phyloP scores from a whole-genome alignment of 1,140 invertebrate genomes.

The Euwallacea similis region DNA sequence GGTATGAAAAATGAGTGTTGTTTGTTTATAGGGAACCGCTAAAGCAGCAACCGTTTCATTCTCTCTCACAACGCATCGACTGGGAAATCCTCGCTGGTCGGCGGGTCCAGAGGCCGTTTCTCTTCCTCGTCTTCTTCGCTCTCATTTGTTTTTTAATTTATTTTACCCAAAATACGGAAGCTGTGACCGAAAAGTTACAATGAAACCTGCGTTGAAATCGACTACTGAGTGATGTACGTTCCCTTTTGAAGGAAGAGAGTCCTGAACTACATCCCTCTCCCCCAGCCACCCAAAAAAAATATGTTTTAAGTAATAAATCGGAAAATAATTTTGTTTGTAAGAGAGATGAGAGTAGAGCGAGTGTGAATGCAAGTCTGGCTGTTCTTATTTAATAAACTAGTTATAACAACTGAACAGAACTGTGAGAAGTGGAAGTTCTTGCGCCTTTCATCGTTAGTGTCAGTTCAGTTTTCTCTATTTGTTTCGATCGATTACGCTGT shows the following conservation, averaged over 20 bases:
- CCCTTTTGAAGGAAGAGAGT: background rate
- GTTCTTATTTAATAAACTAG: conserved; percentile 47
- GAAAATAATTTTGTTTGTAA: background rate
- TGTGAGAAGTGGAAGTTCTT: too few species aligned
- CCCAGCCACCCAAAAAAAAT: background rate
- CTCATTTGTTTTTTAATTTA: conserved; percentile 7
- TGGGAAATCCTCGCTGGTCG: conserved; percentile 44
- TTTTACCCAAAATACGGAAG: background rate
- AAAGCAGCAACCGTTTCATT: conserved; percentile 39
- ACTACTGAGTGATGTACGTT: background rate
- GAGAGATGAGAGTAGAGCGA: conserved; percentile 18
- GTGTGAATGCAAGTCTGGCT: conserved; percentile 52
- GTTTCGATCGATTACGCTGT: too few species aligned
- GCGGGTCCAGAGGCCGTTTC: conserved; percentile 35
- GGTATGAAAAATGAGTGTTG: conserved; percentile 4
- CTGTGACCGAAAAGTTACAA: background rate
- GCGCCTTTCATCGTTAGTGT: too few species aligned
- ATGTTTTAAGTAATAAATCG: background rate
- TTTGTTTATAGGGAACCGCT: conserved; percentile 53
- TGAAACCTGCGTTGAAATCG: background rate
- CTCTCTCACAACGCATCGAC: conserved; percentile 42
- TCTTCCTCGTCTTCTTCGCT: conserved; percentile 24
- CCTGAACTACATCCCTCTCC: background rate
- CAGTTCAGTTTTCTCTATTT: too few species aligned
- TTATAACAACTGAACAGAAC: background rate